A percentile compares a stretch with the other conserved stretches of the same genome.
Evolutionary conservation across 2,113 vertebrate species (phyloP).

Genomic region (Tinamus guttatus): DNA sequence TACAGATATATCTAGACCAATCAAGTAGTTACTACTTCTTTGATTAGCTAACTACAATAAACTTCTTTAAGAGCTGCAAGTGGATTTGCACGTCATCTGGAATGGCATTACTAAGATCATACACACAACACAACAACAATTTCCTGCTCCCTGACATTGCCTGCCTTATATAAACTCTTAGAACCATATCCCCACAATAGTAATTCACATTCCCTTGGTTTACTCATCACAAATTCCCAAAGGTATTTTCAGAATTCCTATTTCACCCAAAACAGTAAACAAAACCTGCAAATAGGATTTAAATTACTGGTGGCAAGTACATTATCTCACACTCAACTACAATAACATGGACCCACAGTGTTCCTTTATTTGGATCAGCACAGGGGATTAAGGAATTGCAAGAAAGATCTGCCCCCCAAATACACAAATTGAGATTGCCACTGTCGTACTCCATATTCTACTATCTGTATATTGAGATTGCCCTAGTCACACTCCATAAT

Average conservation of each 20-base stretch:
- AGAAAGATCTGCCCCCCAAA: not conserved
- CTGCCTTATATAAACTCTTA: not conserved
- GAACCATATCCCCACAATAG: not conserved
- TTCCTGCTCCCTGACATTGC: not conserved
- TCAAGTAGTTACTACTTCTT: not conserved
- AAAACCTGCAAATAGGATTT: not conserved
- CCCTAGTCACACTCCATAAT: not conserved
- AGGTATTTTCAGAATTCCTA: not conserved
- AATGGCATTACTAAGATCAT: not conserved
- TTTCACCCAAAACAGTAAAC: not conserved
- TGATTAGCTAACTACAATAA: not conserved
- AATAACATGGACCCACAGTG: not conserved
- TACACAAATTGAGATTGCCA: not conserved
- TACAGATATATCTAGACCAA: not conserved
- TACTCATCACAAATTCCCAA: rapidly evolving
- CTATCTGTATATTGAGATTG: not conserved
- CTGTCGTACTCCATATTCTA: not conserved
- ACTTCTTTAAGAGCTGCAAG: not conserved
- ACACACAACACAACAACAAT: not conserved
- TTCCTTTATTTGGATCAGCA: not conserved
- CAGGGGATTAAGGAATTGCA: not conserved
- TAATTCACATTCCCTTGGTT: not conserved
- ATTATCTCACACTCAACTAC: not conserved
- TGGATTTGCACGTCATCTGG: not conserved
- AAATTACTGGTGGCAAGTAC: not conserved